Evolutionary conservation across 2,888 invertebrate species (phyloP).

Genomic region (Theodoxus fluviatilis): DNA sequence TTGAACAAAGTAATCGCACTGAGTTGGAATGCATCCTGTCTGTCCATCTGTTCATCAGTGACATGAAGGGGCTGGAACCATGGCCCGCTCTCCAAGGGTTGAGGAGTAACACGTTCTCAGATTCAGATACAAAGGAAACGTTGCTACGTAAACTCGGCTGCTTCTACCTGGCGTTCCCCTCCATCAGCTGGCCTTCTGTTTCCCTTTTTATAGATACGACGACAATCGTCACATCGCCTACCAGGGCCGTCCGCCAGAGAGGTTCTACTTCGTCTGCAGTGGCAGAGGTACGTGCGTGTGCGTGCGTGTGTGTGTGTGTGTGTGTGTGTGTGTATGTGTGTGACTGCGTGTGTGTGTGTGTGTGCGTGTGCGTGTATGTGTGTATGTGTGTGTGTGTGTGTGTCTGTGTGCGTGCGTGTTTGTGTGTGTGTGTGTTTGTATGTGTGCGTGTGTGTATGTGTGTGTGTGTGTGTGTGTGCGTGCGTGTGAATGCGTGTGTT

Average conservation of each 20-base stretch:
- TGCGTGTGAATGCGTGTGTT: slow-evolving; percentile 1
- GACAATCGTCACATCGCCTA: slow-evolving; percentile 56
- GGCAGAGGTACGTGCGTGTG: slow-evolving; percentile 54
- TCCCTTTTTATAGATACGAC: slow-evolving; percentile 51
- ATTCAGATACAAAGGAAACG: no score
- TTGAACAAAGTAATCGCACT: no score
- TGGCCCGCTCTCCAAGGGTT: no score
- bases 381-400: not conserved
- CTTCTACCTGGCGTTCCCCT: no score
- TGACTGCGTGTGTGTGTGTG: not conserved
- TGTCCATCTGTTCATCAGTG: no score
- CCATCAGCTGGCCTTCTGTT: no score
- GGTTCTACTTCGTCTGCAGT: slow-evolving; percentile 58
- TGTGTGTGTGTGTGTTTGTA: slow-evolving; percentile 8
- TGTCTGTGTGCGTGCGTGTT: no score
- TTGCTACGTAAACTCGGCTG: no score
- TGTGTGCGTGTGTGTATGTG: slow-evolving; percentile 2
- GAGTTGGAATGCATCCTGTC: no score
- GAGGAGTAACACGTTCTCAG: no score
- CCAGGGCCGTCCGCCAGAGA: slow-evolving; percentile 56
- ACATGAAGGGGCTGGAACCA: no score
- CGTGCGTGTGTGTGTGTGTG: no score
- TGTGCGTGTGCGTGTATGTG: slow-evolving; percentile 1
- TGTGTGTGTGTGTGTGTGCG: not conserved
- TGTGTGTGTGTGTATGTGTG: slow-evolving; percentile 5